These are phyloP conservation scores for Zygaena filipendulae DNA, from an alignment of 2,888 invertebrate genomes.

Conservation along the genomic window DNA sequence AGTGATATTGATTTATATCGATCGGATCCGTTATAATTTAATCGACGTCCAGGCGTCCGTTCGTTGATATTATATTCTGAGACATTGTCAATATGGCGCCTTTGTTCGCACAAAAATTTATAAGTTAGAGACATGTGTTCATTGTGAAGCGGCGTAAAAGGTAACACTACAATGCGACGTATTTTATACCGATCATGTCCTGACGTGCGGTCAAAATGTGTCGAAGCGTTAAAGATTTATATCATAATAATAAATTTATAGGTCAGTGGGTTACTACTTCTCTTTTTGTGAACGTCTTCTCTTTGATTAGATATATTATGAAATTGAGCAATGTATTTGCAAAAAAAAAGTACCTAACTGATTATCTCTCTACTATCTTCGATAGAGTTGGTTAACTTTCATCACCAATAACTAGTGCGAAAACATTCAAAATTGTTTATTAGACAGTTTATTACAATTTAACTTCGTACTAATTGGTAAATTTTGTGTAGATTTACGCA, in stretches of 20 bases:
- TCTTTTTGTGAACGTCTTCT: too few species aligned
- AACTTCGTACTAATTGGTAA: too few species aligned
- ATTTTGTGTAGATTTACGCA: too few species aligned
- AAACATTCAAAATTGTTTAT: too few species aligned
- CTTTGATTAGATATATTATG: too few species aligned
- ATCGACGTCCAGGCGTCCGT: conserved; percentile 42
- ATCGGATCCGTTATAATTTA: conserved; percentile 53
- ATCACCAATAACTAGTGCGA: too few species aligned
- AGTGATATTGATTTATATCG: conserved; percentile 53
- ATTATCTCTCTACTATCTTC: too few species aligned
- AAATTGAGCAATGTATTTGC: too few species aligned
- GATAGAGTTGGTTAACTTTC: too few species aligned
- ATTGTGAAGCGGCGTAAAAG: conserved; percentile 41
- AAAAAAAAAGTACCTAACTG: too few species aligned
- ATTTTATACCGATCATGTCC: conserved; percentile 57
- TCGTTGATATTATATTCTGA: conserved; percentile 46
- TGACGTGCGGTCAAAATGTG: conserved; percentile 65
- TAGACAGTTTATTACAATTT: too few species aligned
- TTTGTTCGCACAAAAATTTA: conserved; percentile 65
- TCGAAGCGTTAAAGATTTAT: conserved; percentile 63
- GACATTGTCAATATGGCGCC: conserved; percentile 60
- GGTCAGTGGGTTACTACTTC: conserved; percentile 28
- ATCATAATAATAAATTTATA: conserved; percentile 30
- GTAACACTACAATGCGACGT: conserved; percentile 38
- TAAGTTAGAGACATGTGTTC: conserved; percentile 58